A percentile compares a stretch with the other conserved stretches of the same genome.
These are phyloP conservation scores for Suillia variegata DNA, from an alignment of 2,888 invertebrate genomes.

Conservation along the genomic window DNA sequence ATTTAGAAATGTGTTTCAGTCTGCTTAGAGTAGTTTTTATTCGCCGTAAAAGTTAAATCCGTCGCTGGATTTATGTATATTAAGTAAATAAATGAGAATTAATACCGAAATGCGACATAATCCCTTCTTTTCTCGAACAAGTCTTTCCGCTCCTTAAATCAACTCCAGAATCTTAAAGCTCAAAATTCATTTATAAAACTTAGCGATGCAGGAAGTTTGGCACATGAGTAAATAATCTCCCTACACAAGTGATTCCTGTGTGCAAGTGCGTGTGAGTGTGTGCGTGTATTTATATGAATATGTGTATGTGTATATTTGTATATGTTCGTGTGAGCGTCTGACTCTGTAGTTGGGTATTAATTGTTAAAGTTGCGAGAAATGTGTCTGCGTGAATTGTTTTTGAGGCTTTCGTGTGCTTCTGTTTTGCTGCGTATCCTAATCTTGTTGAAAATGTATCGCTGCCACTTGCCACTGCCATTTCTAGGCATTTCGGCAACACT, in stretches of 20 bases:
- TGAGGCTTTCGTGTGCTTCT: constrained; percentile 38
- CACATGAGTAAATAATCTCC: constrained; percentile 16
- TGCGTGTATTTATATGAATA: constrained; percentile 9
- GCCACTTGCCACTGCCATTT: constrained; percentile 26
- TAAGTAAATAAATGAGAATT: too few relatives aligned
- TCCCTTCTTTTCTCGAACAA: too few relatives aligned
- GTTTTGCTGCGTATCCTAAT: constrained; percentile 45
- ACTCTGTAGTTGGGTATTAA: constrained; percentile 40
- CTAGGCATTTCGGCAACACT: constrained; percentile 47
- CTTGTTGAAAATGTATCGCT: constrained; percentile 53
- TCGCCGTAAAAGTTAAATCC: too few relatives aligned
- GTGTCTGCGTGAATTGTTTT: constrained; percentile 50
- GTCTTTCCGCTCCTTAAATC: constrained; percentile 14
- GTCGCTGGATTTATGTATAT: too few relatives aligned
- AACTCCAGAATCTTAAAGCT: constrained; percentile 9
- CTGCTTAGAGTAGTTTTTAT: too few relatives aligned
- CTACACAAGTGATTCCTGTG: constrained; percentile 6
- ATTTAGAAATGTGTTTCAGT: too few relatives aligned
- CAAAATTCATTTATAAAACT: constrained; percentile 10
- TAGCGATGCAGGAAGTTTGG: constrained; percentile 3
- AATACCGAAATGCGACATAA: constrained; percentile 4
- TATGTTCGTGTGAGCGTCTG: constrained; percentile 9
- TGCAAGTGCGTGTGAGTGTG: background rate
- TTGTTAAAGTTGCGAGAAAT: constrained; percentile 49
- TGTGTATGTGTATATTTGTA: background rate